Percentiles rank a stretch among this genome's conserved stretches.
Conservation (phyloP, 2,888 invertebrate species). For the Cephus rjabovi region DNA sequence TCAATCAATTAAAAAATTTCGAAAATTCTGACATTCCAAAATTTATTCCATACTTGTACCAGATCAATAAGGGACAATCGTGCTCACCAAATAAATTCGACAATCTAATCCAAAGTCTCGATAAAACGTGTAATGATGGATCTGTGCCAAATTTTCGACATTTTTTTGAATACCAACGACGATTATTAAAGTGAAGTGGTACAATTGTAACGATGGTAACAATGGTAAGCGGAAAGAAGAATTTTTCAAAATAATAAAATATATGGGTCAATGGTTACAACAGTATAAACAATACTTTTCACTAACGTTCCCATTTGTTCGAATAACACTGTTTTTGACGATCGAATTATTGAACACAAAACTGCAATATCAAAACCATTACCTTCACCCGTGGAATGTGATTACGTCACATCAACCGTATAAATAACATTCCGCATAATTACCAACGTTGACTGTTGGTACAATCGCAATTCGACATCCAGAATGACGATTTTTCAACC, state of each 20-base stretch:
- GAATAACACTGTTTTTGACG: background rate
- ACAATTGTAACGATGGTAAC: background rate
- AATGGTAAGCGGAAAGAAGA: background rate
- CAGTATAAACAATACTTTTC: background rate
- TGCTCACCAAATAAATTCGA: background rate
- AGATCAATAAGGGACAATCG: background rate
- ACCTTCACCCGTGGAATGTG: background rate
- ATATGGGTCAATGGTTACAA: background rate
- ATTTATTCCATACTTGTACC: background rate
- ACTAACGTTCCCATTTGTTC: background rate
- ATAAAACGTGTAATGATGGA: background rate
- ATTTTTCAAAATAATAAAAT: background rate
- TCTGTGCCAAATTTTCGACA: background rate
- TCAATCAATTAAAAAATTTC: background rate
- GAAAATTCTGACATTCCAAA: background rate
- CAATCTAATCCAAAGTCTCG: background rate
- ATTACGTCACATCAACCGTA: background rate
- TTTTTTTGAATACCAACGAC: background rate
- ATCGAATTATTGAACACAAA: background rate
- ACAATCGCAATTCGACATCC: background rate
- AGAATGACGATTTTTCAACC: background rate
- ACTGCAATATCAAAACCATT: background rate
- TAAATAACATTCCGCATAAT: background rate
- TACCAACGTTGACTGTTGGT: background rate
- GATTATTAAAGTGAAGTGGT: background rate